Base-by-base conservation (phyloP, 2,888 invertebrate species). In the Agrotis exclamationis region DNA sequence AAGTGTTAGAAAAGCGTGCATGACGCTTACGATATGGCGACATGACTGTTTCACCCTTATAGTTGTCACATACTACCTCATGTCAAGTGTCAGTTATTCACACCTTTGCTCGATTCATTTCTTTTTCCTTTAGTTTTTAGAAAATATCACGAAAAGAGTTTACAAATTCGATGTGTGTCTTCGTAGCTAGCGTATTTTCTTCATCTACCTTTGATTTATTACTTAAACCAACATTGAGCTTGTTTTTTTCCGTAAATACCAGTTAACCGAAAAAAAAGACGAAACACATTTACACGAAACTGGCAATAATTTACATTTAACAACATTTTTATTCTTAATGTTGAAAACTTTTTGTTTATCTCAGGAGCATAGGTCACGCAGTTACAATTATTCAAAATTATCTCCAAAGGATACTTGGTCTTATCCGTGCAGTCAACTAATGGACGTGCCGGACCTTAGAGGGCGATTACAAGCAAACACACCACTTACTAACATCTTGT, bases 371-470 rank as follows among this genome's bases (percentile, higher is more conserved):
- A 67, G 63, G 47, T n/a, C 83, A 65, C 80, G 70, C 70, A 70
- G 63, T 68, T 68, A 74, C 78, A 78, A 85, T 84, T 83, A 84
- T 84, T 84, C 78, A 84, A 83, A 84, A 85, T 84, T 84, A 84
- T 84, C 83, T 73, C 65, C 24, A 65, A 80, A 60, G 50, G 70
- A 64, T 66, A 74, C 39, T 74, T 14, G 44, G 67, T 60, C 68
- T 79, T 81, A 86, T 86, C 85, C 82, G 71, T 78, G 84, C 72
- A 79, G 76, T 75, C 74, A 73, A 76, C 80, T 83, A 77, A 79
- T 78, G 84, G 80, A 84, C 88, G 88, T 85, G 88, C 60, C 73
- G 78, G 83, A 75, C 82, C 80, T 76, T 64, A 60, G 76, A 75
- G 82, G 65, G 63, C 80, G 82, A 85, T 87, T 88, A 84, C 79